Evolutionary conservation across 2,113 vertebrate species (phyloP).

Genomic region (Axis porcinus): DNA sequence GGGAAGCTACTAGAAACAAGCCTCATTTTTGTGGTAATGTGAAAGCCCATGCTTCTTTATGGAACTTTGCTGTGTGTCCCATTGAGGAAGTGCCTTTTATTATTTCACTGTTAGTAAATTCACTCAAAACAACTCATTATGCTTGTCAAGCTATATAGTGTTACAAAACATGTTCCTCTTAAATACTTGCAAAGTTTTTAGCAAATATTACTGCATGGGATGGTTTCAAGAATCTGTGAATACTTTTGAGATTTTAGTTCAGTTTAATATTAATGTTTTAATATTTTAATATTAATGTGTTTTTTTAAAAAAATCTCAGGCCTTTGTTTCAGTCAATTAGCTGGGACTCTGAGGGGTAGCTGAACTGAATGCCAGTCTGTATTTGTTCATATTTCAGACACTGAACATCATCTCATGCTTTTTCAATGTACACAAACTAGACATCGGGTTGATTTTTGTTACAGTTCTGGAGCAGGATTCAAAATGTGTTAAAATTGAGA

Average conservation of each 20-base stretch:
- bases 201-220: not conserved
- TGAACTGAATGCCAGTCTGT: not conserved
- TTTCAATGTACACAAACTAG: not conserved
- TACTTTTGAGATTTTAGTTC: not conserved
- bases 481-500: not conserved
- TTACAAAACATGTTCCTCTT: not conserved
- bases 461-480: not conserved
- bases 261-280: too few species aligned
- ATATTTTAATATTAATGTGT: conserved; percentile 6
- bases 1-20: not conserved
- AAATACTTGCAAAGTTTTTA: conserved; percentile 36
- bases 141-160: not conserved
- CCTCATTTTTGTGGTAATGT: not conserved
- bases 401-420: not conserved
- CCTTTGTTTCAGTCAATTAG: not conserved
- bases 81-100: not conserved
- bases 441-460: not conserved
- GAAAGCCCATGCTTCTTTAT: not conserved
- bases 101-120: not conserved
- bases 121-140: conserved; percentile 2
- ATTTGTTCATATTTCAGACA: not conserved
- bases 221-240: not conserved
- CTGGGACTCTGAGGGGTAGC: not conserved
- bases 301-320: not conserved
- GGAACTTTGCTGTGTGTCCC: not conserved